Evolutionary conservation across 2,797 vertebrate species (phyloP), one percentile per base, ranked within the genome.

Genomic region (Myotis findleyi): DNA sequence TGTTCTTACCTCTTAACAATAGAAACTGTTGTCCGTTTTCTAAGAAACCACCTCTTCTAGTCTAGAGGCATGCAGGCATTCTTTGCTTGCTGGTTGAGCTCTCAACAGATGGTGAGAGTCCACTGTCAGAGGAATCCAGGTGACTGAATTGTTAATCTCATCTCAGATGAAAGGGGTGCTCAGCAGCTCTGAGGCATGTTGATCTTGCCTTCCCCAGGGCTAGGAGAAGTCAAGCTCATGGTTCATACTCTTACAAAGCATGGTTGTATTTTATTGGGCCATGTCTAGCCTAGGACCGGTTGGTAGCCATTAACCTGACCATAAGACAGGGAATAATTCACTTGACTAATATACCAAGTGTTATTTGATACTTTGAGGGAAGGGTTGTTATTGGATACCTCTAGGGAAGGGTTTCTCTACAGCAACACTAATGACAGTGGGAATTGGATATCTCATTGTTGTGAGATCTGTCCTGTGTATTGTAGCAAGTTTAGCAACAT

Each of bases 261-360:
- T n/a, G 14, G 36, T 91, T 44, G 41, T 18, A 41, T 89, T 68
- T 86, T 75, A 85, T 69, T 85, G 84, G 33, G 49, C 59, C 21
- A 41, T 75, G 68, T 90, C 76, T 73, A 62, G 36, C 20, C n/a
- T 72, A 66, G 27, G n/a, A 59, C 55, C 55, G 73, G 44, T 49
- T 87, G 30, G n/a, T 64, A 87, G 68, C 75, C 72, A 88, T 84
- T 91, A 85, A 75, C 79, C n/a, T 88, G 73, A 77, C 25, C 38
- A 3, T 4, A 51, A 93, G 91, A 87, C n/a, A 89, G 53, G 23
- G 55, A 91, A 80, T 75, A 96, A 75, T 13, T 95, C 94, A 91
- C 66, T 88, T 69, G 68, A 95, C 71, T 93, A 53, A 91, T 81
- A 87, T 76, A 33, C 10, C 21, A 80, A 80, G 53, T 69, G 20